These are phyloP conservation scores for Lagopus muta DNA, from an alignment of 2,113 vertebrate genomes.

Conservation along the genomic window DNA sequence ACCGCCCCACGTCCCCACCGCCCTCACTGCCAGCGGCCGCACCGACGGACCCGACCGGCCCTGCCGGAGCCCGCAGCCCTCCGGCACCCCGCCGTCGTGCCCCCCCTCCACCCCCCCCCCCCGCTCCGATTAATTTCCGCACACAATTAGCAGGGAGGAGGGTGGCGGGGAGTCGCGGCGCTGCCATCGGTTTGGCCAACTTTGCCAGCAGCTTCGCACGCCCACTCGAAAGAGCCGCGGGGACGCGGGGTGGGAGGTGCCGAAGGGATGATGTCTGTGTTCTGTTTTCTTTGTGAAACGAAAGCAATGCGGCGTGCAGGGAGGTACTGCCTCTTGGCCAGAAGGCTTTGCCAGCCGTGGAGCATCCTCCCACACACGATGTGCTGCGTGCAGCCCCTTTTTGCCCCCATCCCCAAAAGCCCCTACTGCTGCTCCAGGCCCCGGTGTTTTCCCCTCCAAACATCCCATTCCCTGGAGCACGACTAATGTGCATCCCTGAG, in stretches of 20 bases:
- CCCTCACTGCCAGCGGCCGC: neutral
- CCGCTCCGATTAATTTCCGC: neutral
- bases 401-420: neutral
- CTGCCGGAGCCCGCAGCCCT: neutral
- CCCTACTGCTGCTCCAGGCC: neutral
- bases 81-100: neutral
- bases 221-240: neutral
- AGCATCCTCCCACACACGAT: neutral
- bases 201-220: neutral
- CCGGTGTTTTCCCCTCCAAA: neutral
- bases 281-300: neutral
- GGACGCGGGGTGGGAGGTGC: neutral
- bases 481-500: neutral
- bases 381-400: neutral
- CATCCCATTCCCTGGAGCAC: neutral
- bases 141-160: neutral
- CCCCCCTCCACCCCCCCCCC: neutral
- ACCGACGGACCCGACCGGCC: conserved; percentile 38
- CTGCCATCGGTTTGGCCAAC: neutral
- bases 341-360: accelerated
- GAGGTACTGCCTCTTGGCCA: neutral
- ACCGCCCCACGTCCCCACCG: neutral
- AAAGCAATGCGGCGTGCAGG: neutral
- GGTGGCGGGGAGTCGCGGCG: neutral
- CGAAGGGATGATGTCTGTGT: too few relatives aligned